Conservation (phyloP, 2,113 vertebrate genomes). For the Bostrychus sinensis region DNA sequence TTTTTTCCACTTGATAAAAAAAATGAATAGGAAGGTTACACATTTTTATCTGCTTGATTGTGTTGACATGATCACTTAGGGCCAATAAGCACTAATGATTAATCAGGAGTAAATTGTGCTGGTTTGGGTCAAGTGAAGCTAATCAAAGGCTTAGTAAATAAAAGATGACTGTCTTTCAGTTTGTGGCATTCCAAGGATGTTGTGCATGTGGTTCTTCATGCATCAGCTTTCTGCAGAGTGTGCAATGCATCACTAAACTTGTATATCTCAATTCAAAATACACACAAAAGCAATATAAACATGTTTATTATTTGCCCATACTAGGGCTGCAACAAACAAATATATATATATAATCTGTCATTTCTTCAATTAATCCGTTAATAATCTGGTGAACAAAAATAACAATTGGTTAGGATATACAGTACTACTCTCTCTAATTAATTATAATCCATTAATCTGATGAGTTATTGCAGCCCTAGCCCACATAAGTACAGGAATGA, state of each 20-base stretch:
- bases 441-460: too few species aligned
- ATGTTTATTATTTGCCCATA: too few species aligned
- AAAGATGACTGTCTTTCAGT: background rate
- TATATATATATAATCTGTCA: too few species aligned
- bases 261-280: background rate
- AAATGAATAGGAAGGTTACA: constrained; percentile 38
- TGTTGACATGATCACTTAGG: constrained; percentile 22
- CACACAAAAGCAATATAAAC: too few species aligned
- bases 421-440: too few species aligned
- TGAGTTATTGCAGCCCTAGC: too few species aligned
- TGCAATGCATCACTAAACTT: constrained; percentile 2
- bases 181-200: constrained; percentile 4
- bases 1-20: constrained; percentile 37
- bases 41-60: constrained; percentile 42
- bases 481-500: background rate
- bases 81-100: constrained; percentile 42
- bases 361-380: too few species aligned
- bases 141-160: background rate
- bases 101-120: background rate
- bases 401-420: too few species aligned
- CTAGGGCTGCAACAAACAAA: too few species aligned
- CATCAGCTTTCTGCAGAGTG: constrained; percentile 20
- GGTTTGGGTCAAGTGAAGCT: background rate
- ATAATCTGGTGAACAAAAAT: too few species aligned
- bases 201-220: constrained; percentile 13